Evolutionary conservation across 2,113 vertebrate species (phyloP).

Genomic region (Setophaga coronata): DNA sequence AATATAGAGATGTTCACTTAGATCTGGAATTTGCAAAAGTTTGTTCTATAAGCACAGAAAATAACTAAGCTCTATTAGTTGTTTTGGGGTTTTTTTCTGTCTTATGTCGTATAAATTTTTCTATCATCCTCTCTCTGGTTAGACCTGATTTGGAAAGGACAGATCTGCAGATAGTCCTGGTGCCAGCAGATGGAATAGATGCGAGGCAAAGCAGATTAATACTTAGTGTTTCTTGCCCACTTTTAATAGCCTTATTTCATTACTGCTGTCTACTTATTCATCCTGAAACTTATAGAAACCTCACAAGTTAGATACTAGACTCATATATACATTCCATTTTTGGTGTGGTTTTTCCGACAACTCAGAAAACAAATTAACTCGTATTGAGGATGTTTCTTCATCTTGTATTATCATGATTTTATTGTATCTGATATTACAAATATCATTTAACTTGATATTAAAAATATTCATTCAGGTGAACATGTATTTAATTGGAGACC

Average conservation of each 20-base stretch:
- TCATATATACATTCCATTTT: background rate
- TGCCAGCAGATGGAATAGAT: background rate
- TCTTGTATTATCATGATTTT: background rate
- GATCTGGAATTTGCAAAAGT: background rate
- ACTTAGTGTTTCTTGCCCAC: background rate
- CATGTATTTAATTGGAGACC: background rate
- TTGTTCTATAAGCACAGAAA: background rate
- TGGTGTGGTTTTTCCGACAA: background rate
- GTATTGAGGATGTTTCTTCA: background rate
- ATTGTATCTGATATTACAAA: background rate
- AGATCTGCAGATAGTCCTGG: background rate
- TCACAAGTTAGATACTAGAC: background rate
- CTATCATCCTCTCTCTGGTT: background rate
- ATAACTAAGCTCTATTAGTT: background rate
- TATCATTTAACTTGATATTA: background rate
- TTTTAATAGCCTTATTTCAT: background rate
- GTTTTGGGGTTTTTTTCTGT: background rate
- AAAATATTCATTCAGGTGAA: background rate
- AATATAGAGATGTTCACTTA: background rate
- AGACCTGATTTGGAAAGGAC: background rate
- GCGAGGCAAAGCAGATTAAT: background rate
- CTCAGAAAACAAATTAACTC: background rate
- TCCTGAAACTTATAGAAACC: background rate
- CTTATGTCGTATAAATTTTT: background rate
- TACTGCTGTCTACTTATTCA: background rate